Conservation (phyloP, 2,113 vertebrate species). For the Sminthopsis crassicaudata region DNA sequence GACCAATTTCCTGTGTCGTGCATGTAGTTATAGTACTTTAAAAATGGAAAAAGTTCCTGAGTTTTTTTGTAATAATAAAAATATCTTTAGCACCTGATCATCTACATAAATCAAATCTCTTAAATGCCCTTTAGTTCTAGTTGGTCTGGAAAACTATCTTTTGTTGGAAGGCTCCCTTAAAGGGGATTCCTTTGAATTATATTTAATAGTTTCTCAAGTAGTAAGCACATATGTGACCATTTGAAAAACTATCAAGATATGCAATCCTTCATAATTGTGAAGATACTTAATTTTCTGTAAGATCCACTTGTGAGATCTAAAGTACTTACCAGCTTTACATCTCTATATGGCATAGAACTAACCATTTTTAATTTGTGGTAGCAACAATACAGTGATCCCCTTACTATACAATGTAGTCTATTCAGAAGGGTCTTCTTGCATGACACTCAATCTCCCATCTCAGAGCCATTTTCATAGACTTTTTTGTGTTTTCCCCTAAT, state of each 20-base stretch:
- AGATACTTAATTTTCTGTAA: not conserved
- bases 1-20: conserved; percentile 52
- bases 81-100: conserved; percentile 25
- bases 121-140: not conserved
- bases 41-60: conserved; percentile 28
- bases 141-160: not conserved
- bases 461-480: not conserved
- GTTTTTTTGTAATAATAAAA: conserved; percentile 39
- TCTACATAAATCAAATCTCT: conserved; percentile 11
- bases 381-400: not conserved
- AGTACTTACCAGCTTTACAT: not conserved
- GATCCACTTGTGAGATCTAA: not conserved
- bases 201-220: not conserved
- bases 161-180: not conserved
- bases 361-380: not conserved
- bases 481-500: not conserved
- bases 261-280: not conserved
- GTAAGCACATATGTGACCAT: not conserved
- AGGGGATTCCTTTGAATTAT: not conserved
- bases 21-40: conserved; percentile 29
- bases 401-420: not conserved
- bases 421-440: not conserved
- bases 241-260: not conserved
- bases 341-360: not conserved
- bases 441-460: not conserved